Base-by-base conservation (phyloP, 2,888 invertebrate species). In the Lasiommata megera region DNA sequence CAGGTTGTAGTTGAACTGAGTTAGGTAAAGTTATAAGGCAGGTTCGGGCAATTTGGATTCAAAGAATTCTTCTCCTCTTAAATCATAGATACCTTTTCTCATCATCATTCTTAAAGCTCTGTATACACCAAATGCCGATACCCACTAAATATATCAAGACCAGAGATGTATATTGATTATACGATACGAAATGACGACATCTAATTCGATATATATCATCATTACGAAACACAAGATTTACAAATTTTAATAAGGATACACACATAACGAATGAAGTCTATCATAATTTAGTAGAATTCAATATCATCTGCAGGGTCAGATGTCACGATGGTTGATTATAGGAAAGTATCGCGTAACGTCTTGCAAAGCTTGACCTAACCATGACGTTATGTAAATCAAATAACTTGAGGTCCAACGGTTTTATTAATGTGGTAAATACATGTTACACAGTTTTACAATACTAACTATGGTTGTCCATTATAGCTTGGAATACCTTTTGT, bases 181-280 rank as follows among this genome's bases (percentile, higher is more conserved):
- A 29, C 41, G 41, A 43, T 54, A 29, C 38, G 12, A 16, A 38
- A 38, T 38, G 46, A 54, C 28, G 38, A 46, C n/a, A 37, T 48
- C 36, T 44, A 16, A 50, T 48, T 50, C 23, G 14, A 16, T 16
- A 31, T 46, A 29, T 46, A 46, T 46, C 46, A 46, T 46, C 16
- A 47, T 56, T 56, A 50, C 48, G 48, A 50, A 40, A 56, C 28
- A 37, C 23, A 54, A 50, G 58, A 54, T 54, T 51, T 53, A 60
- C 41, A 44, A 53, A 36, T 38, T 17, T 55, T 31, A 52, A 56
- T 50, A 47, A 40, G 36, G 46, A 54, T 46, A 59, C 38, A 50
- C 50, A 41, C 47, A 57, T 59, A 61, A 54, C 61, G 60, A 63
- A 68, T 67, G 41, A 55, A 63, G 53, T 47, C 57, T 60, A 59